A percentile compares a stretch with the other conserved stretches of the same genome.
Evolutionary conservation across 2,797 vertebrate genomes (phyloP).

Genomic region (Pseudochromis fuscus): DNA sequence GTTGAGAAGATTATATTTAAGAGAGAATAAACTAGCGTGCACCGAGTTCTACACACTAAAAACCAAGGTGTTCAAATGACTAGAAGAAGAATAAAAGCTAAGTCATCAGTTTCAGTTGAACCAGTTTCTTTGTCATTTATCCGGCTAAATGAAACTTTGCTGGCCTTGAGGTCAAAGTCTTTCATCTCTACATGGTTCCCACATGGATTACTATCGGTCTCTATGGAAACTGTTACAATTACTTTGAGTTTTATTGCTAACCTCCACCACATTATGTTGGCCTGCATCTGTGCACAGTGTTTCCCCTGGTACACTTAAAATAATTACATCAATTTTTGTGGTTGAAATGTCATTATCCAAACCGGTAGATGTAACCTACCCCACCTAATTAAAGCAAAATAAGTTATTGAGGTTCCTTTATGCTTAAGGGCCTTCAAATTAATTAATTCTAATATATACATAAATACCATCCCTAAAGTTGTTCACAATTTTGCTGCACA

Average conservation of each 20-base stretch:
- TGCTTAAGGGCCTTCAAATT: background rate
- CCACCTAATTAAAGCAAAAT: conserved; percentile 16
- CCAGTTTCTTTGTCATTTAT: conserved; percentile 39
- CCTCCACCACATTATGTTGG: conserved; percentile 55
- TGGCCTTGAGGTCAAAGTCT: conserved; percentile 64
- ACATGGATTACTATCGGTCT: conserved; percentile 65
- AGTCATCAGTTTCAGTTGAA: conserved; percentile 41
- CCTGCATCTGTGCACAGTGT: conserved; percentile 58
- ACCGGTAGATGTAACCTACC: conserved; percentile 46
- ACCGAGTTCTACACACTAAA: background rate
- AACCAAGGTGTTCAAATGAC: conserved; percentile 10
- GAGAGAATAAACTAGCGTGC: too few species aligned
- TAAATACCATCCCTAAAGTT: background rate
- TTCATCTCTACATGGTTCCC: conserved; percentile 62
- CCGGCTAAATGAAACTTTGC: conserved; percentile 53
- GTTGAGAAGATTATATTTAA: too few species aligned
- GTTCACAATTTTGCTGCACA: background rate
- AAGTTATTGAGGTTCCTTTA: conserved; percentile 2
- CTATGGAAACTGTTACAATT: conserved; percentile 68
- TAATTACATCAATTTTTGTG: conserved; percentile 66
- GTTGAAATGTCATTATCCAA: conserved; percentile 38
- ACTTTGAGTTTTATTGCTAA: conserved; percentile 70
- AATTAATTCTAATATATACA: conserved; percentile 3
- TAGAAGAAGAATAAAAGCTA: conserved; percentile 20
- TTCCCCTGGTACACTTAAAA: conserved; percentile 65